Evolutionary conservation across 2,113 vertebrate species (phyloP).

Genomic region (Genyomyrus donnyi): DNA sequence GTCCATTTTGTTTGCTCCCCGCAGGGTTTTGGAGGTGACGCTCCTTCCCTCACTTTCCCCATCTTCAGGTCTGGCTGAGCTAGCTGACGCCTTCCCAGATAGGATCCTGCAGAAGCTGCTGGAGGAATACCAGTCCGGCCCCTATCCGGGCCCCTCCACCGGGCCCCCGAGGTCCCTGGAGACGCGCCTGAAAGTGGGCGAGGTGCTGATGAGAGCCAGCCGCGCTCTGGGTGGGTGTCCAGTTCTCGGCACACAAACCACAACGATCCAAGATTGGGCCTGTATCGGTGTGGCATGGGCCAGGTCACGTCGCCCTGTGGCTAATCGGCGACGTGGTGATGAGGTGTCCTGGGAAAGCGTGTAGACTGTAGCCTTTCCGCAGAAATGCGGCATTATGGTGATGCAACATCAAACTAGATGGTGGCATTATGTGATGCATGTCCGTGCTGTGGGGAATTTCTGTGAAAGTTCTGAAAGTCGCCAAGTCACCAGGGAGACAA

Average conservation of each 20-base stretch:
- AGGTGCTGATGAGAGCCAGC: constrained; percentile 83
- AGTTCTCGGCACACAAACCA: not conserved
- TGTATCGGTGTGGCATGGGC: not conserved
- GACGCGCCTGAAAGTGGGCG: constrained; percentile 85
- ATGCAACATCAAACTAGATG: not conserved
- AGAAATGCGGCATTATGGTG: not conserved
- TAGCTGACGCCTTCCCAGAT: constrained; percentile 74
- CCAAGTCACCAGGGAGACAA: constrained; percentile 10
- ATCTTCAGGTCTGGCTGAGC: constrained; percentile 65
- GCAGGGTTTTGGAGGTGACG: not conserved
- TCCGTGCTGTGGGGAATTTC: not conserved
- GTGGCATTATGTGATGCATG: not conserved
- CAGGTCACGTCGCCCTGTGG: not conserved
- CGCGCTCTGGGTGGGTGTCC: constrained; percentile 74
- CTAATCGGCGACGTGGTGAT: not conserved
- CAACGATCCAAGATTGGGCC: not conserved
- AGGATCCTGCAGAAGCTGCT: constrained; percentile 71
- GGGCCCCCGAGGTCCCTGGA: constrained; percentile 41
- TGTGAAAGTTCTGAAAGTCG: not conserved
- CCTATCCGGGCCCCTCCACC: constrained; percentile 21
- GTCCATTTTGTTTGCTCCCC: not conserved
- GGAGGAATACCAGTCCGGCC: constrained; percentile 53
- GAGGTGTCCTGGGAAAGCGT: not conserved
- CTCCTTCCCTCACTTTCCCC: not conserved
- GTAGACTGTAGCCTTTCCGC: not conserved